Conservation (phyloP, 2,888 invertebrate species). For the Kuschelorhynchus macadamiae region DNA sequence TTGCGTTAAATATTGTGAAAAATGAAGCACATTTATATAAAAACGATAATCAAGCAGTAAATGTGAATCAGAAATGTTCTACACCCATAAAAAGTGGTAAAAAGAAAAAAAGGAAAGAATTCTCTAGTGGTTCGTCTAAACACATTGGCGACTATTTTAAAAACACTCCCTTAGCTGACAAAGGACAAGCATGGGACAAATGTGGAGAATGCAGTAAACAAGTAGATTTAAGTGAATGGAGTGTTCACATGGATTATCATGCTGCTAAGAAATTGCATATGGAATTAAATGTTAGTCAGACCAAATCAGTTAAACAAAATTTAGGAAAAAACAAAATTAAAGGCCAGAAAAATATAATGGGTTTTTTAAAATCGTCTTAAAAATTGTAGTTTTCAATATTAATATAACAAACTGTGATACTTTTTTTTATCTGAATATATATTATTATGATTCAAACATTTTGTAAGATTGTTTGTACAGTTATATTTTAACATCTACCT, state of each 20-base stretch:
- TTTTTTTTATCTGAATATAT: too few species aligned
- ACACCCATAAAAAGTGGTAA: slow-evolving; percentile 25
- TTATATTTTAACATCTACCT: too few species aligned
- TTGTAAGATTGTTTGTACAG: too few species aligned
- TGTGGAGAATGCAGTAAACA: slow-evolving; percentile 79
- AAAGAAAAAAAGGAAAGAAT: slow-evolving; percentile 29
- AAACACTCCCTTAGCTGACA: slow-evolving; percentile 53
- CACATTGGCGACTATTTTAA: slow-evolving; percentile 55
- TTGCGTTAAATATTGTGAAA: slow-evolving; percentile 72
- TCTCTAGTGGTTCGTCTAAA: not conserved
- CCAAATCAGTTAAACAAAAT: not conserved
- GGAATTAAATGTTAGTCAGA: slow-evolving; percentile 71
- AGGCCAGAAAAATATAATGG: slow-evolving; percentile 20
- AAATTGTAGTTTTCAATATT: too few species aligned
- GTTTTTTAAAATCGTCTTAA: slow-evolving; percentile 19
- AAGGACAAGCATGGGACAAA: slow-evolving; percentile 52
- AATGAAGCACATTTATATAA: slow-evolving; percentile 60
- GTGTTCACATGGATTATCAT: slow-evolving; percentile 86
- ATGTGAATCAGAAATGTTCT: too few species aligned
- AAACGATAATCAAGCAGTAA: not conserved
- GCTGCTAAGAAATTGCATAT: slow-evolving; percentile 83
- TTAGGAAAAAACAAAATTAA: not conserved
- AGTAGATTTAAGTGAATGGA: slow-evolving; percentile 72
- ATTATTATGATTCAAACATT: too few species aligned
- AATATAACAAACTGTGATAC: too few species aligned